Percentiles rank a stretch among this genome's conserved stretches.
These are phyloP conservation scores for Neoniphon sammara DNA, from an alignment of 2,797 vertebrate genomes.

Conservation along the genomic window DNA sequence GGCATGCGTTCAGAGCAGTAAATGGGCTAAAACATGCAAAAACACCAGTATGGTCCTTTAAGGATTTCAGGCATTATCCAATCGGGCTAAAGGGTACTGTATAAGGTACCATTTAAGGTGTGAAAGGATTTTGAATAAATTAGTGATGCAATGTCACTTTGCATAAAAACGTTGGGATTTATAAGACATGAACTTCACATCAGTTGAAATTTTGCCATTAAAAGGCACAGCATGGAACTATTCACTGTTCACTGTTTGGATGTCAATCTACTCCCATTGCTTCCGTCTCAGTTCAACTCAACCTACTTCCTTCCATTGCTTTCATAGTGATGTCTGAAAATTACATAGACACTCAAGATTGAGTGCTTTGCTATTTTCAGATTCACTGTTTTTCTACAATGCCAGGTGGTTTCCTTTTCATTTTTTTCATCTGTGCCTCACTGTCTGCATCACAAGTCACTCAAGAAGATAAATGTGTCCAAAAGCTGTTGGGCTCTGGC, in stretches of 20 bases:
- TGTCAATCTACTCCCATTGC: background rate
- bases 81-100: too few species aligned
- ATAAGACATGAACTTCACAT: too few species aligned
- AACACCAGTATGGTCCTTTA: too few species aligned
- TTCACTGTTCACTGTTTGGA: too few species aligned
- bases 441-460: conserved; percentile 6
- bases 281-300: background rate
- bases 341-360: background rate
- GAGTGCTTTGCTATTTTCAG: background rate
- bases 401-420: background rate
- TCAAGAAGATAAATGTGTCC: conserved; percentile 16
- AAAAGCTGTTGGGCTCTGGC: conserved; percentile 3
- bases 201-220: too few species aligned
- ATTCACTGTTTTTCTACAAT: background rate
- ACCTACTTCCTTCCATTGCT: background rate
- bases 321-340: background rate
- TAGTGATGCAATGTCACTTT: background rate
- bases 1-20: too few species aligned
- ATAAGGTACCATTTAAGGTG: too few species aligned
- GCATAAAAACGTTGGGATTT: background rate
- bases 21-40: too few species aligned
- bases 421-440: background rate
- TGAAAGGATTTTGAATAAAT: background rate
- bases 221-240: too few species aligned
- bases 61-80: too few species aligned